Percentiles rank a stretch among this genome's conserved stretches.
Evolutionary conservation across 2,113 vertebrate species (phyloP).

Genomic region (Tylochromis polylepis): DNA sequence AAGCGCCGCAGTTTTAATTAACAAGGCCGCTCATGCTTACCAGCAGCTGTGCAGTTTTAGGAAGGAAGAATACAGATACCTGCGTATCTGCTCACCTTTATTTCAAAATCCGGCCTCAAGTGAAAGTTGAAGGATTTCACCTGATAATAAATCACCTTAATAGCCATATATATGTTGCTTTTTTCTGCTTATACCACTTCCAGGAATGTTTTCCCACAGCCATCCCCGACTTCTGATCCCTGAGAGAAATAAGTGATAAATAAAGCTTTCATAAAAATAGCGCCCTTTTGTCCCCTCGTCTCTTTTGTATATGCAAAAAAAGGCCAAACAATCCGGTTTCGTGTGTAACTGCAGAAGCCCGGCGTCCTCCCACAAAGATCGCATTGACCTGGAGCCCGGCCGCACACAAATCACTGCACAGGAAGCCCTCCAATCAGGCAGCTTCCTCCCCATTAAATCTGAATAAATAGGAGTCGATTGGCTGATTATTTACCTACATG

Average conservation of each 20-base stretch:
- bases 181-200: background rate
- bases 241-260: background rate
- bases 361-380: conserved; percentile 74
- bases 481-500: conserved; percentile 66
- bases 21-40: background rate
- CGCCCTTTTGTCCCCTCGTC: background rate
- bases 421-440: conserved; percentile 59
- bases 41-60: background rate
- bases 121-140: background rate
- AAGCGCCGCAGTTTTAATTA: background rate
- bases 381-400: conserved; percentile 65
- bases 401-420: conserved; percentile 43
- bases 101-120: background rate
- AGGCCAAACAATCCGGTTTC: background rate
- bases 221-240: background rate
- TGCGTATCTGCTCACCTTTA: background rate
- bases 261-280: background rate
- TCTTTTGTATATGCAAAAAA: background rate
- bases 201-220: background rate
- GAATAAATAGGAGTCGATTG: conserved; percentile 61
- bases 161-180: background rate
- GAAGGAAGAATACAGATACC: accelerated
- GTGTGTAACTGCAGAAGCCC: conserved; percentile 23
- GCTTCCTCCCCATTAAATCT: conserved; percentile 58
- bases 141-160: background rate